Conservation (phyloP, 2,113 vertebrate species). For the Pongo pygmaeus region DNA sequence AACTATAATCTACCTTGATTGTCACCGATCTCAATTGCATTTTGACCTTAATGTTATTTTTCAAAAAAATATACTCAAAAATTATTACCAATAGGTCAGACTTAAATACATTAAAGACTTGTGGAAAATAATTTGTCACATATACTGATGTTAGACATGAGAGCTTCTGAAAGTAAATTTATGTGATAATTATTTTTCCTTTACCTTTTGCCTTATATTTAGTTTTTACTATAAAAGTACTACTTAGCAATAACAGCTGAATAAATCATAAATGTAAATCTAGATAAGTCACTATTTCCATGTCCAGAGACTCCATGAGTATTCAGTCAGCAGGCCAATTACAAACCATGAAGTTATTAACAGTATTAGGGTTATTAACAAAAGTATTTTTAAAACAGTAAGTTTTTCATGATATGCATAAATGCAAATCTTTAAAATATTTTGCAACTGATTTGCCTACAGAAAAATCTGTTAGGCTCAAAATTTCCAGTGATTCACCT, state of each 20-base stretch:
- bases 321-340: neutral
- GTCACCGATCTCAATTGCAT: neutral
- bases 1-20: neutral
- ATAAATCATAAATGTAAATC: neutral
- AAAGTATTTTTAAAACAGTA: conserved; percentile 1
- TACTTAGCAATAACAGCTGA: neutral
- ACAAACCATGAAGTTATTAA: conserved; percentile 26
- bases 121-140: neutral
- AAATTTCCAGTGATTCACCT: neutral
- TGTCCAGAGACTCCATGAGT: neutral
- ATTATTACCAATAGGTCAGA: neutral
- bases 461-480: neutral
- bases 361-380: neutral
- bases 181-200: conserved; percentile 5
- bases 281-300: neutral
- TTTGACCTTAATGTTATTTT: neutral
- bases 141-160: neutral
- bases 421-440: conserved; percentile 35
- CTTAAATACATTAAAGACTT: neutral
- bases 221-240: neutral
- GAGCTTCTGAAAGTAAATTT: neutral
- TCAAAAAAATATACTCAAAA: neutral
- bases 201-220: neutral
- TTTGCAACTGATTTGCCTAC: neutral
- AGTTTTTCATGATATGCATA: neutral